phyloP scores from a whole-genome alignment of 1,140 invertebrate species.

The Octopus bimaculoides region DNA sequence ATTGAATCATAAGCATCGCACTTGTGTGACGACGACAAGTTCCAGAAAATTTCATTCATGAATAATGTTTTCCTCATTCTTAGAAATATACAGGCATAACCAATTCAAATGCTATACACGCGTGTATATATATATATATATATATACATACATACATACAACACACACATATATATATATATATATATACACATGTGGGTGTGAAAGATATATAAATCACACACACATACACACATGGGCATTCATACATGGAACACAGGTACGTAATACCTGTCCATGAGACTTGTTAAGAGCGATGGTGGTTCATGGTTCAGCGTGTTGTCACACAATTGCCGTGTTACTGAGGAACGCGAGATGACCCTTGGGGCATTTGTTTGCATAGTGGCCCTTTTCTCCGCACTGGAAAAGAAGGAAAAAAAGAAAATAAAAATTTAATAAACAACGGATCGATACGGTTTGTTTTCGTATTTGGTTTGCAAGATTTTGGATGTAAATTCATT shows the following conservation, averaged over 20 bases:
- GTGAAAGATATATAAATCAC: neutral
- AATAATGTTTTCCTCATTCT: too few relatives aligned
- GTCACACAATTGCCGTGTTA: constrained; percentile 13
- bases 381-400: constrained; percentile 98
- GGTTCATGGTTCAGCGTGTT: neutral
- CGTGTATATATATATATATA: too few relatives aligned
- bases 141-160: neutral
- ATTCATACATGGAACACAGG: neutral
- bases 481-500: too few relatives aligned
- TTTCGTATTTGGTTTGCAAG: too few relatives aligned
- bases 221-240: neutral
- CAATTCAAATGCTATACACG: too few relatives aligned
- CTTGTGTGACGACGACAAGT: too few relatives aligned
- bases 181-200: neutral
- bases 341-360: constrained; percentile 93
- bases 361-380: constrained; percentile 98
- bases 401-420: constrained; percentile 54
- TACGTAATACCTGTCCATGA: neutral
- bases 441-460: too few relatives aligned
- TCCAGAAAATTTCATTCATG: too few relatives aligned
- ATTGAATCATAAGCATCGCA: too few relatives aligned
- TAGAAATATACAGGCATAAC: too few relatives aligned
- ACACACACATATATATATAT: neutral
- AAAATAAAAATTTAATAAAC: neutral
- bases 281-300: neutral